A percentile compares a stretch with the other conserved stretches of the same genome.
Evolutionary conservation across 2,888 invertebrate species (phyloP).

Genomic region (Pristionchus japonicus): DNA sequence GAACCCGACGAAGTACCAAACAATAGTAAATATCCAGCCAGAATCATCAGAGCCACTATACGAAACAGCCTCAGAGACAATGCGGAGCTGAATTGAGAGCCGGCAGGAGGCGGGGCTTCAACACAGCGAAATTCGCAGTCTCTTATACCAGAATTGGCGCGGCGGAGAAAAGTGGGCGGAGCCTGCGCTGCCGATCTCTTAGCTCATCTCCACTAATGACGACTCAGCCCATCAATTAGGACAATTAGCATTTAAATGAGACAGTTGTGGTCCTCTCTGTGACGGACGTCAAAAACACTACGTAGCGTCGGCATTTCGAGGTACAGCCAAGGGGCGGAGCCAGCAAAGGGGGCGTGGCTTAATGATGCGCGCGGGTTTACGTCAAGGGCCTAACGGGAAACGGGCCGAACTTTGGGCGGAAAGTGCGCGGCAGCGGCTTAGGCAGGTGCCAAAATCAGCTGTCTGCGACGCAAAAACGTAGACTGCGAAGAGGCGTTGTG

Average conservation of each 20-base stretch:
- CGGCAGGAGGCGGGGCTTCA: not conserved
- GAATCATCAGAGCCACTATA: not conserved
- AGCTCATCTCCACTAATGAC: not conserved
- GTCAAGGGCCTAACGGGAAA: not conserved
- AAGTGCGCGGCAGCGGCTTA: not conserved
- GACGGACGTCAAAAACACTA: constrained; percentile 18
- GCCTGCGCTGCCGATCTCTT: not conserved
- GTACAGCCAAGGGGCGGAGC: not conserved
- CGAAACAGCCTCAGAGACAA: constrained; percentile 30
- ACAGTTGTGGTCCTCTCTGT: not conserved
- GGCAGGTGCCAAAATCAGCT: not conserved
- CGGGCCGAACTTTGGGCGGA: not conserved
- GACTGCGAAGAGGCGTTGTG: not conserved
- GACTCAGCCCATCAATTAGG: not conserved
- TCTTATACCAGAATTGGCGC: constrained; percentile 6
- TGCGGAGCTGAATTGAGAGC: not conserved
- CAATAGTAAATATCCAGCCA: not conserved
- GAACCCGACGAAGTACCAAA: no score
- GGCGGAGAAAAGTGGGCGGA: not conserved
- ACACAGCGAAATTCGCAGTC: not conserved
- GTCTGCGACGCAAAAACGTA: not conserved
- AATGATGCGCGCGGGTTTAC: not conserved
- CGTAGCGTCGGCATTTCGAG: not conserved
- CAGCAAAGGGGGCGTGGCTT: not conserved
- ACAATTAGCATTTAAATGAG: constrained; percentile 20